Evolutionary conservation across 2,797 vertebrate species (phyloP), one percentile per base, ranked within the genome.

Genomic region (Apogon talboti): DNA sequence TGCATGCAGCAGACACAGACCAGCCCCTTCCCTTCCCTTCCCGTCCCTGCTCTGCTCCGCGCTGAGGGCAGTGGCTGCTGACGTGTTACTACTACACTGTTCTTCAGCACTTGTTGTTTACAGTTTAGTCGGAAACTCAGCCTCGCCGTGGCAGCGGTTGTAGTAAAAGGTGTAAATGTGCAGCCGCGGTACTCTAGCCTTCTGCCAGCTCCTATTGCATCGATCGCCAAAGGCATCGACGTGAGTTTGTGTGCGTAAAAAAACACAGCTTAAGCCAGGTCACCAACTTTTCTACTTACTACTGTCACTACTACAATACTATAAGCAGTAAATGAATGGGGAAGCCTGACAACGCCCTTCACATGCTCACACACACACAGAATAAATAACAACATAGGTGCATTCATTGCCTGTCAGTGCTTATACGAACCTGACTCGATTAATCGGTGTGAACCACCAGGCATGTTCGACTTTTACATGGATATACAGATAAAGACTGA

Each of bases 21-120:
- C 81, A 75, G 68, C 84, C 84, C 82, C 88, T 84, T 79, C 84
- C 84, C 83, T 68, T 87, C 83, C 66, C 74, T 30, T 79, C 84
- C 84, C 83, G 70, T 87, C 83, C 66, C 74, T 30, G 67, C 75
- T 47, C 71, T 16, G 74, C 85, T 55, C 61, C 2, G 64, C 2
- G 43, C 71, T 16, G 82, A 90, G 87, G 86, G 86, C 83, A 89
- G 89, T 89, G 87, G 86, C 86, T 93, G 91, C 92, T 94, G 93
- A 94, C 91, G 93, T 94, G 92, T 94, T 94, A 94, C 93, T 93
- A 94, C 92, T 93, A 92, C 88, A 82, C 82, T 91, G 90, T 91
- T 92, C 87, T 92, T 89, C 91, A 79, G 65, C 78, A 30, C 66
- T 28, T 28, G 24, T 90, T 91, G 88, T 93, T 92, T 93, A 94